Conservation (phyloP, 2,113 vertebrate species). For the Anthoscopus minutus region DNA sequence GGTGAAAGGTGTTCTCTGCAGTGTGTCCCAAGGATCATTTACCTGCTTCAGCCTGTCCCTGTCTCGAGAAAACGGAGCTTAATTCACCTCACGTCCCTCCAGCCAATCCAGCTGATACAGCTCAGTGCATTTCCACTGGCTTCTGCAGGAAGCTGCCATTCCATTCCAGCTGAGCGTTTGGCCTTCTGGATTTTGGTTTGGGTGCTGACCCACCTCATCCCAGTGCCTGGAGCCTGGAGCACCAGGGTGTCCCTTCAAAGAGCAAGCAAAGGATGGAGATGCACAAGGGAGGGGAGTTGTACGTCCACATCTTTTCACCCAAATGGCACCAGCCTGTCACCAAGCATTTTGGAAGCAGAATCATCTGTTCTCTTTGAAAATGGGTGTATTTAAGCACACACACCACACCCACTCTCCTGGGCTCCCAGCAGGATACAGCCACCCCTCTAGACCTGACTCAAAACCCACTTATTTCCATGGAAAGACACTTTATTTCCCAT, state of each 20-base stretch:
- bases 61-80: not conserved
- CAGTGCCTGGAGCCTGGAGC: not conserved
- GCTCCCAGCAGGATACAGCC: rapidly evolving
- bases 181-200: not conserved
- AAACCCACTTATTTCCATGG: not conserved
- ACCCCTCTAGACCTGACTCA: not conserved
- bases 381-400: not conserved
- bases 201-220: not conserved
- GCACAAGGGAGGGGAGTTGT: not conserved
- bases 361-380: not conserved
- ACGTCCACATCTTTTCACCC: rapidly evolving
- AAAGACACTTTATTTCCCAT: not conserved
- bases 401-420: rapidly evolving
- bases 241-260: not conserved
- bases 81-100: not conserved
- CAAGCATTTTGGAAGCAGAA: not conserved
- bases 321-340: not conserved
- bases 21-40: not conserved
- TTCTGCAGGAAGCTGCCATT: not conserved
- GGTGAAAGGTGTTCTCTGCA: not conserved
- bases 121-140: not conserved
- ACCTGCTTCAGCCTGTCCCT: not conserved
- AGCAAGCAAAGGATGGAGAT: not conserved
- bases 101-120: not conserved
- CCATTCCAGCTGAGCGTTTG: not conserved